A percentile compares a stretch with the other conserved stretches of the same genome.
phyloP scores from a whole-genome alignment of 2,888 invertebrate genomes.

The Limnephilus marmoratus region DNA sequence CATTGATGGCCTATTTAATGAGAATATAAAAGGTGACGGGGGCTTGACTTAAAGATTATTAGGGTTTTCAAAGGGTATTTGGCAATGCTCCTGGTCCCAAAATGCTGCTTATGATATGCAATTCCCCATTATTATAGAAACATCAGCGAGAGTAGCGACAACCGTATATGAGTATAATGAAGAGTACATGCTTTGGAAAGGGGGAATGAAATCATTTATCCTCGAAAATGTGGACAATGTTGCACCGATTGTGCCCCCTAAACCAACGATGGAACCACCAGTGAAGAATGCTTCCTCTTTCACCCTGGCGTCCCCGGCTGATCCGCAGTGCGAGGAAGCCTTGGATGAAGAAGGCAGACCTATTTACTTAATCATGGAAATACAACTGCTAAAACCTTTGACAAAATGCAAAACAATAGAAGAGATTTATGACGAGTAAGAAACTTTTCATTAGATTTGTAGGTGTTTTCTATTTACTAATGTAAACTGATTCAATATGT shows the following conservation, averaged over 20 bases:
- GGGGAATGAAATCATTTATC: constrained; percentile 24
- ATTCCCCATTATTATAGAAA: background rate
- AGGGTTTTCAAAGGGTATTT: no score
- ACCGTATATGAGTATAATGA: constrained; percentile 44
- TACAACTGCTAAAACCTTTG: constrained; percentile 30
- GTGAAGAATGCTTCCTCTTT: background rate
- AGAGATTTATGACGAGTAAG: constrained; percentile 47
- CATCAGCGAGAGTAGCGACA: constrained; percentile 17
- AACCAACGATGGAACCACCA: background rate
- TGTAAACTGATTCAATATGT: background rate
- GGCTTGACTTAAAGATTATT: no score
- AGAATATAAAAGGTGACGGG: no score
- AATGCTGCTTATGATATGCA: background rate
- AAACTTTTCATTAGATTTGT: background rate
- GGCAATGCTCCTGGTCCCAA: background rate
- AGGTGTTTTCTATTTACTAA: background rate
- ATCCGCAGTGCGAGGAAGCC: background rate
- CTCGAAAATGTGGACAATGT: background rate
- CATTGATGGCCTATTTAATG: background rate
- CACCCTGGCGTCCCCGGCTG: background rate
- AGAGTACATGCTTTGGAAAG: constrained; percentile 35
- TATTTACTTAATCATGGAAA: constrained; percentile 43
- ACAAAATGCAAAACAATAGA: constrained; percentile 27
- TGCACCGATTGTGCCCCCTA: background rate
- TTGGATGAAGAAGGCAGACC: constrained; percentile 26